A percentile compares a stretch with the other conserved stretches of the same genome.
Evolutionary conservation across 92 coral and sea anemone genomes (phyloP).

Genomic region (Paragorgia papillata): DNA sequence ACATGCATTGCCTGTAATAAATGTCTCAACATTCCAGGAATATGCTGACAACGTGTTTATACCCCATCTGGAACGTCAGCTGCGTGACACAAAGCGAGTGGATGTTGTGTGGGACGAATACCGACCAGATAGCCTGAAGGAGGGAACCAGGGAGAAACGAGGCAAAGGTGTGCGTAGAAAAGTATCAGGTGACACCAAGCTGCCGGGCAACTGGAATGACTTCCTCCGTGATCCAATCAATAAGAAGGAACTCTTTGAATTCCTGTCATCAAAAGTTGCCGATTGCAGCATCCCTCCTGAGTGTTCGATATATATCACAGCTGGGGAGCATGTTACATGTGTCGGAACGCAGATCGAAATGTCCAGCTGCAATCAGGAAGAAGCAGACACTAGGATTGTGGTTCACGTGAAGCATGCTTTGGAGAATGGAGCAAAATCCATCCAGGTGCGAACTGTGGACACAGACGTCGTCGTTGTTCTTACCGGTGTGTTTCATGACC

Average conservation of each 20-base stretch:
- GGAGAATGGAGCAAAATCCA: slow-evolving; percentile 21
- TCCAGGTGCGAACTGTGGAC: slow-evolving; percentile 53
- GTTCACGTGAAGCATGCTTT: slow-evolving; percentile 61
- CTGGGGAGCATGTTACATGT: slow-evolving; percentile 4
- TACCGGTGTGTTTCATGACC: slow-evolving; percentile 25
- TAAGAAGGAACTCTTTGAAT: slow-evolving; percentile 36
- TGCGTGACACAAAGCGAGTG: too few relatives aligned
- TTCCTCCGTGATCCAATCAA: slow-evolving; percentile 39
- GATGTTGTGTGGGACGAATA: too few relatives aligned
- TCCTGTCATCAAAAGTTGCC: not conserved
- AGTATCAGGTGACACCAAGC: slow-evolving; percentile 48
- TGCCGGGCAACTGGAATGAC: slow-evolving; percentile 20
- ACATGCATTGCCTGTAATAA: too few relatives aligned
- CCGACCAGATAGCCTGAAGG: too few relatives aligned
- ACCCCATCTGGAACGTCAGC: too few relatives aligned
- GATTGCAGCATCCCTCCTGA: too few relatives aligned
- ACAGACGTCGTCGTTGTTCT: slow-evolving; percentile 60
- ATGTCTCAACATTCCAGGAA: too few relatives aligned
- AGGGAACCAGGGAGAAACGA: slow-evolving; percentile 48
- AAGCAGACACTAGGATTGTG: slow-evolving; percentile 45
- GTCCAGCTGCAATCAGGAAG: slow-evolving; percentile 41
- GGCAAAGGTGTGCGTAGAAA: slow-evolving; percentile 55
- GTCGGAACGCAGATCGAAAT: slow-evolving; percentile 47
- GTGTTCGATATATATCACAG: too few relatives aligned
- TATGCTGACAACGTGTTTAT: too few relatives aligned